Evolutionary conservation across 2,113 vertebrate genomes (phyloP), one percentile per base, ranked within the genome.

Genomic region (Mugil cephalus): DNA sequence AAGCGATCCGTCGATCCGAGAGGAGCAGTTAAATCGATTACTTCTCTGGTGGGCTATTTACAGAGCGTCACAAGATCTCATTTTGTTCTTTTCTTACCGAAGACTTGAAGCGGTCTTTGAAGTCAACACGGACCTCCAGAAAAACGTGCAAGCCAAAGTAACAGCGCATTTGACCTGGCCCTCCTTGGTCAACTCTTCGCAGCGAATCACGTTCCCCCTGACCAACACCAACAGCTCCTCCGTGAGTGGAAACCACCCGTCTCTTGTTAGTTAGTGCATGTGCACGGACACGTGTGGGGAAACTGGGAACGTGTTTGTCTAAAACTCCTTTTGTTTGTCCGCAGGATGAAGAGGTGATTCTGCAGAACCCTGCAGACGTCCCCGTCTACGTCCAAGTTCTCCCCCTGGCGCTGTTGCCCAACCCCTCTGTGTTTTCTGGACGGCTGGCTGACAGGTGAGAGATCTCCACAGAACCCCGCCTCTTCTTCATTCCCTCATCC

Each of bases 41-140:
- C 6, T 50, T 1, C 17, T 34, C 8, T 10, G 6, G 15, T 4
- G 5, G 5, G 2, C 17, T 76, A 13, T 70, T 83, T 54, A 17
- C 48, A 61, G 51, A 19, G 17, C 1, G 2, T 59, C 17, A 84
- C 51, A 46, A 69, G 36, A 45, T 70, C 15, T 34, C 59, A 9
- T 30, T n/a, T 64, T 9, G 9, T 74, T 15, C 51, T 18, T 60
- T 38, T 61, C 12, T 55, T 14, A 3, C 24, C 35, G 10, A 81
- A 99, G 98, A 80, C 70, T 95, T 52, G 95, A 90, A 51, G 96
- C 96, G 12, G 21, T 96, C 58, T 98, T 99, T 92, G 97, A 99
- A 94, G 96, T 99, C 81, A 96, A 98, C 91, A 97, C 98, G 52
- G 97, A 99, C 73, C 96, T 99, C 63, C 97, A 99, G 91, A 98